Conservation (phyloP, 2,888 invertebrate species). For the Himalopsyche japonica region DNA sequence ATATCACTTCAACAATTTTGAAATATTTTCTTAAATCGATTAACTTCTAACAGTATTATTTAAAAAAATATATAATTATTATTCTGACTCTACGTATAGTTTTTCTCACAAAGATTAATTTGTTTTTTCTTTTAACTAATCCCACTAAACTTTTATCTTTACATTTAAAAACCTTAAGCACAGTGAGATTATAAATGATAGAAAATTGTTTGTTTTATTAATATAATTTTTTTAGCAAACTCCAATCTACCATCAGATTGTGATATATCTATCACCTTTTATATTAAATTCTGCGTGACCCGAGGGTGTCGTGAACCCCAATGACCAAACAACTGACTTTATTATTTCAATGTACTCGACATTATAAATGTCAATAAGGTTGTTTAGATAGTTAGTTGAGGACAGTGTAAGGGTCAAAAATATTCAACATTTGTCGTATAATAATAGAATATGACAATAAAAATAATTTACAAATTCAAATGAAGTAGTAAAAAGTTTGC, state of each 20-base stretch:
- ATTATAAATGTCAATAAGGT: neutral
- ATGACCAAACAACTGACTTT: neutral
- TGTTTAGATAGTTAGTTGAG: neutral
- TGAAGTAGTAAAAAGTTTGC: too few relatives aligned
- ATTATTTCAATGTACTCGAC: neutral
- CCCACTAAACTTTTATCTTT: neutral
- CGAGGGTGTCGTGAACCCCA: slow-evolving; percentile 46
- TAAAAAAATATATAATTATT: too few relatives aligned
- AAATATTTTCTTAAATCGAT: too few relatives aligned
- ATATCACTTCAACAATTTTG: too few relatives aligned
- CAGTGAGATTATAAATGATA: neutral
- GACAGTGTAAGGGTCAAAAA: neutral
- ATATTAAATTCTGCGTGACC: slow-evolving; percentile 67
- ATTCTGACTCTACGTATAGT: too few relatives aligned
- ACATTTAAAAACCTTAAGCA: neutral
- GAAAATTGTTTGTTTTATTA: neutral
- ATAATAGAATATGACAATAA: too few relatives aligned
- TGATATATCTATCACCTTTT: slow-evolving; percentile 61
- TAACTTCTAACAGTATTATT: too few relatives aligned
- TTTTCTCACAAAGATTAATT: too few relatives aligned
- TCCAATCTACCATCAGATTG: slow-evolving; percentile 63
- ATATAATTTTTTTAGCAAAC: neutral
- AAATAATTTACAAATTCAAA: too few relatives aligned
- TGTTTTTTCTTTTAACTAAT: too few relatives aligned
- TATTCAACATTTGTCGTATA: too few relatives aligned